Percentiles rank a stretch among this genome's conserved stretches.
Conservation (phyloP, 2,888 invertebrate genomes). For the Tenthredo mesomela region DNA sequence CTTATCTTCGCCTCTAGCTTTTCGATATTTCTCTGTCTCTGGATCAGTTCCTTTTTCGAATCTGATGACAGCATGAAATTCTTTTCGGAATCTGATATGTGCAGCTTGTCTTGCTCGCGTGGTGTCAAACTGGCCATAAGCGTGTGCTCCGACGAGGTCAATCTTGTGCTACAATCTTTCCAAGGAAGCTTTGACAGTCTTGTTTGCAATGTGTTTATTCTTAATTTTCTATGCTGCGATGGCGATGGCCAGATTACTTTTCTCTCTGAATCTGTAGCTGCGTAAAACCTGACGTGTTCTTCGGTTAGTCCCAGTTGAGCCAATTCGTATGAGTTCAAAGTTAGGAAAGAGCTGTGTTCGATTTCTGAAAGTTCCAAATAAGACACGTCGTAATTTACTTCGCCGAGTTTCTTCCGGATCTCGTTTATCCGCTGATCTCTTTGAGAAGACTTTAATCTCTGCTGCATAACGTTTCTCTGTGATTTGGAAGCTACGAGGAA, state of each 20-base stretch:
- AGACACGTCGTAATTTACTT: constrained; percentile 34
- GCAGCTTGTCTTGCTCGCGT: constrained; percentile 34
- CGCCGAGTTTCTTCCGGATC: background rate
- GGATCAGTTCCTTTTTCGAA: constrained; percentile 30
- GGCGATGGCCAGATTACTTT: constrained; percentile 38
- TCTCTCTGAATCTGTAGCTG: constrained; percentile 34
- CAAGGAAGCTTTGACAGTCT: constrained; percentile 38
- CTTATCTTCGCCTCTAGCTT: constrained; percentile 39
- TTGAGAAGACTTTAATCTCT: background rate
- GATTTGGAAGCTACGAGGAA: constrained; percentile 40
- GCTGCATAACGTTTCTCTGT: constrained; percentile 44
- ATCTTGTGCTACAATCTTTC: constrained; percentile 13
- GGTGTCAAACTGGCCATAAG: constrained; percentile 37
- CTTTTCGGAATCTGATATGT: constrained; percentile 38
- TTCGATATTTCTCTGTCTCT: constrained; percentile 38
- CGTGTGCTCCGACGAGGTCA: constrained; percentile 28
- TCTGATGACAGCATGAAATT: constrained; percentile 41
- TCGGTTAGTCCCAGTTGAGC: constrained; percentile 42
- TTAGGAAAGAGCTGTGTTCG: constrained; percentile 42
- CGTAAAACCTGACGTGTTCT: constrained; percentile 39
- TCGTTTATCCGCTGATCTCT: constrained; percentile 15
- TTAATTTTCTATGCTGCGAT: constrained; percentile 41
- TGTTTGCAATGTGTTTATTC: constrained; percentile 22
- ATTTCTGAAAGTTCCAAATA: constrained; percentile 20
- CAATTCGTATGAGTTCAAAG: constrained; percentile 26